Base-by-base conservation (phyloP, 2,113 vertebrate genomes). In the Cathartes aura region DNA sequence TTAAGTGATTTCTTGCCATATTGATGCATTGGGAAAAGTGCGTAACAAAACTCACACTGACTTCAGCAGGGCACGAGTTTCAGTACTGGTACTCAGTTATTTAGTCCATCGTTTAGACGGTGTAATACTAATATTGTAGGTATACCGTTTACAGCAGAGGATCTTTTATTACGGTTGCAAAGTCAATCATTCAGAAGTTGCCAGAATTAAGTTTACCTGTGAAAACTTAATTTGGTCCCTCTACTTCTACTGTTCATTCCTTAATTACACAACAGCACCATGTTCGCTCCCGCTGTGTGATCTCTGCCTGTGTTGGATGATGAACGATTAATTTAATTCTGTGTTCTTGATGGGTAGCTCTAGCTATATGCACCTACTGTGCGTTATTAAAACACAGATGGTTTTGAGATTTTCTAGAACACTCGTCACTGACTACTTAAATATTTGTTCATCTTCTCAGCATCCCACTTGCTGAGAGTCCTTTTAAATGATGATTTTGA, bases 371-470 rank as follows among this genome's bases (percentile, higher is more conserved):
- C 40, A 81, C 93, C 83, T 91, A 76, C 92, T 91, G 87, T 83
- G 96, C 27, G 1, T 89, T 96, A 89, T 40, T 94, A 73, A 91
- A 93, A 89, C 50, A 81, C 93, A 89, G 92, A 89, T 96, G 92
- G 63, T 43, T 94, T 91, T 64, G 83, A 83, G 89, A 73, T 84
- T 94, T 81, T 95, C 59, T 94, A 62, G 63, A 95, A 70, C 15
- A 32, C 19, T 89, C 0, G 0, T 70, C 63, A 50, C 30, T 73
- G 45, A 68, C 67, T 91, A 45, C 43, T 87, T 91, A 94, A 95
- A 94, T 94, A 93, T 94, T 94, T 87, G 81, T 74, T 95, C 36
- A 74, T 89, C 63, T 72, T 89, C 48, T 84, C 78, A 96, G 63
- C 76, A 73, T 42, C 72, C 50, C 40, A 19, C 64, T 93, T 89